These are phyloP conservation scores for Sylvilagus floridanus DNA, from an alignment of 2,797 vertebrate genomes.

Conservation along the genomic window DNA sequence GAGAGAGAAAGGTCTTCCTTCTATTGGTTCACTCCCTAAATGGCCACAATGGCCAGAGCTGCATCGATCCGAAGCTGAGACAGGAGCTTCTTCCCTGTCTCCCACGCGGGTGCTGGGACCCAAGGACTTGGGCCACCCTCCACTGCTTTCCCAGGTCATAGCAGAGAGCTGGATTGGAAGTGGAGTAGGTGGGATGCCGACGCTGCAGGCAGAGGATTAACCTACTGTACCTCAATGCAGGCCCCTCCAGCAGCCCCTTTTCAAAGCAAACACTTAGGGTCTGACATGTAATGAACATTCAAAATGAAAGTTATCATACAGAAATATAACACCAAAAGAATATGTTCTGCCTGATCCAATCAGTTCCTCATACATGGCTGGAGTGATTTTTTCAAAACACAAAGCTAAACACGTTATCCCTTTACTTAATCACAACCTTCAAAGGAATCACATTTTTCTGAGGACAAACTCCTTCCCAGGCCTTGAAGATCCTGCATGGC, in stretches of 20 bases:
- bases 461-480: slow-evolving; percentile 20
- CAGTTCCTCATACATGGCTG: not conserved
- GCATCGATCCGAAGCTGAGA: too few species aligned
- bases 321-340: slow-evolving; percentile 36
- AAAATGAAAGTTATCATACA: not conserved
- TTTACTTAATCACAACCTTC: slow-evolving; percentile 42
- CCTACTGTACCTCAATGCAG: too few species aligned
- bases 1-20: too few species aligned
- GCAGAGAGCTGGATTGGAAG: too few species aligned
- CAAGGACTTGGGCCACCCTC: too few species aligned
- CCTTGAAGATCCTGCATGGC: not conserved
- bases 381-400: slow-evolving; percentile 45
- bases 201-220: too few species aligned
- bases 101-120: too few species aligned
- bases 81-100: too few species aligned
- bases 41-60: too few species aligned
- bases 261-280: slow-evolving; percentile 7
- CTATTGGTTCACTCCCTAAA: too few species aligned
- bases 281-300: not conserved
- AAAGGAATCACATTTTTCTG: slow-evolving; percentile 40
- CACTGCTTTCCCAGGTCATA: too few species aligned
- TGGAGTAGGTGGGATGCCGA: too few species aligned
- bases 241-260: not conserved
- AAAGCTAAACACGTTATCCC: slow-evolving; percentile 12
- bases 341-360: slow-evolving; percentile 1